Evolutionary conservation across 2,113 vertebrate species (phyloP), one percentile per base, ranked within the genome.

Genomic region (Casuarius casuarius): DNA sequence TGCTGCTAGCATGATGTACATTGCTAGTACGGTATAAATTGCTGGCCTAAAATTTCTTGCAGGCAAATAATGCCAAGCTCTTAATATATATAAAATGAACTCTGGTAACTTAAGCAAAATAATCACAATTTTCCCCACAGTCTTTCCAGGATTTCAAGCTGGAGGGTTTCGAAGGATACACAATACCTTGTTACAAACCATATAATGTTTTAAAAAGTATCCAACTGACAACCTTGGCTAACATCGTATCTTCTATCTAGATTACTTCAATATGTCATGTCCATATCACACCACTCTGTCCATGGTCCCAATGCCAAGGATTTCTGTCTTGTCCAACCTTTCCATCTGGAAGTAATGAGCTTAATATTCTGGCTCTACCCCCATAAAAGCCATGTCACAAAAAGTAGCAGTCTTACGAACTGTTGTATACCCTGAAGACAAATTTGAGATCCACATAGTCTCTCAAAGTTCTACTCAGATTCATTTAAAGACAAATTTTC

Each of bases 341-440:
- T 96, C 92, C 98, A 98, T 98, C 98, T 98, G 98, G 98, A 98
- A 98, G 97, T 85, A 98, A 98, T 98, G 98, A 98, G 97, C 90
- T 97, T 97, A 97, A 98, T 97, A 97, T 98, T 97, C 97, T 98
- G 97, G 97, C 98, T 97, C 95, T 97, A 95, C 92, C 96, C 94
- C 96, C 94, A 75, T 94, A 97, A 98, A 98, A 97, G 94, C 98
- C 95, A 97, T 98, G 98, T 98, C 98, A 98, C 98, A 97, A 92
- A 98, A 98, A 98, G 98, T 98, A 98, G 98, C 98, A 98, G 97
- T 94, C 97, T 98, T 94, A 96, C 26, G 90, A 98, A 97, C 97
- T 79, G 94, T 89, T 87, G 94, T 92, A 97, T 98, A 97, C 97
- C 95, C 98, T 51, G 75, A 96, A 97, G 98, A 98, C 97, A 95